Evolutionary conservation across 2,113 vertebrate species (phyloP).

Genomic region (Myodes glareolus): DNA sequence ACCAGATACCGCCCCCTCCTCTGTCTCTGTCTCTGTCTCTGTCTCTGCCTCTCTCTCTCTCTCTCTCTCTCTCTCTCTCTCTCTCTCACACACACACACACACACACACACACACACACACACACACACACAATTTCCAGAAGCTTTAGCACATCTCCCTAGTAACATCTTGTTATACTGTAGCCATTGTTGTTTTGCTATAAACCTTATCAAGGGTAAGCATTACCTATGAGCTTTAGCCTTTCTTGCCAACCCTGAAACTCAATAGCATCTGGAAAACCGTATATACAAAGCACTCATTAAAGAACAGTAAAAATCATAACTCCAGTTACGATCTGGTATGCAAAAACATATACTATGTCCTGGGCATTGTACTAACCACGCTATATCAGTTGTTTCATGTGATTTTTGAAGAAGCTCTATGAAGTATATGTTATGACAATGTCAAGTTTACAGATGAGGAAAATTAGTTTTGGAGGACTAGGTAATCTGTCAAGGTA

Average conservation of each 20-base stretch:
- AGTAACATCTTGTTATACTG: rapidly evolving
- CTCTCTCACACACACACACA: no score
- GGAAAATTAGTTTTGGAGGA: slow-evolving; percentile 10
- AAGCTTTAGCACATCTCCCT: neutral
- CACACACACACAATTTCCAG: neutral
- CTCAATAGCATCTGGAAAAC: neutral
- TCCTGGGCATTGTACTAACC: neutral
- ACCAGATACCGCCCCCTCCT: neutral
- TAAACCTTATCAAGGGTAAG: neutral
- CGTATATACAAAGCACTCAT: neutral
- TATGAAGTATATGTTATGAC: neutral
- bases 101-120: no score
- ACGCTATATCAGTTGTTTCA: neutral
- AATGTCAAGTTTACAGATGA: neutral
- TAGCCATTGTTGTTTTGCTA: neutral
- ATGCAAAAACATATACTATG: neutral
- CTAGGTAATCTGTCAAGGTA: neutral
- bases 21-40: no score
- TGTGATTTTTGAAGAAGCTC: neutral
- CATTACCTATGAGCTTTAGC: neutral
- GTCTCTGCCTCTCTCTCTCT: no score
- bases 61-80: no score
- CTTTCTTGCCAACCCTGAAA: slow-evolving; percentile 14
- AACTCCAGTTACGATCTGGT: neutral
- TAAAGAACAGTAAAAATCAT: neutral